Conservation (phyloP, 2,113 vertebrate species). For the Capreolus pygargus region DNA sequence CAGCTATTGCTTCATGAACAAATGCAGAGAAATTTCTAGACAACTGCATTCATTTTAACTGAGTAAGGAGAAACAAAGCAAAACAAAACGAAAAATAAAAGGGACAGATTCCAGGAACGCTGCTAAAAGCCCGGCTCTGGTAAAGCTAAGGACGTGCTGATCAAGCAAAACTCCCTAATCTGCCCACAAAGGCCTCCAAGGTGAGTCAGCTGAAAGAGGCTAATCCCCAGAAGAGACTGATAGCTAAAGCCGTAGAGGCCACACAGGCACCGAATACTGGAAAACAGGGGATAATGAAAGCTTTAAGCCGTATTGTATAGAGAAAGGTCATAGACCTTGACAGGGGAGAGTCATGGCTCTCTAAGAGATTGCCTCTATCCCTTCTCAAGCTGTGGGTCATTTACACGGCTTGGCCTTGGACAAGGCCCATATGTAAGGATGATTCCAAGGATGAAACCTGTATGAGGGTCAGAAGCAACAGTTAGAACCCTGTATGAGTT, state of each 20-base stretch:
- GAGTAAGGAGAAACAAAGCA: constrained; percentile 57
- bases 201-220: constrained; percentile 71
- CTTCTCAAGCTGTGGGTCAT: not conserved
- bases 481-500: not conserved
- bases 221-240: constrained; percentile 64
- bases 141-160: constrained; percentile 56
- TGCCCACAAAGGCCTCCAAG: constrained; percentile 56
- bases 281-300: not conserved
- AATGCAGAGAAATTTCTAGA: constrained; percentile 56
- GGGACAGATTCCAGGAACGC: not conserved
- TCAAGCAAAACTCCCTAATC: constrained; percentile 61
- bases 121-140: constrained; percentile 21
- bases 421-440: not conserved
- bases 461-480: not conserved
- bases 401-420: not conserved
- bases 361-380: not conserved
- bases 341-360: not conserved
- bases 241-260: not conserved
- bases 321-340: not conserved
- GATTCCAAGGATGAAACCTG: not conserved
- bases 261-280: not conserved
- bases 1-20: constrained; percentile 33
- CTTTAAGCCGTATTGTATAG: not conserved
- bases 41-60: constrained; percentile 59
- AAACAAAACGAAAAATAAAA: constrained; percentile 37